Base-by-base conservation (phyloP, 2,113 vertebrate genomes). In the Tamias sibiricus region DNA sequence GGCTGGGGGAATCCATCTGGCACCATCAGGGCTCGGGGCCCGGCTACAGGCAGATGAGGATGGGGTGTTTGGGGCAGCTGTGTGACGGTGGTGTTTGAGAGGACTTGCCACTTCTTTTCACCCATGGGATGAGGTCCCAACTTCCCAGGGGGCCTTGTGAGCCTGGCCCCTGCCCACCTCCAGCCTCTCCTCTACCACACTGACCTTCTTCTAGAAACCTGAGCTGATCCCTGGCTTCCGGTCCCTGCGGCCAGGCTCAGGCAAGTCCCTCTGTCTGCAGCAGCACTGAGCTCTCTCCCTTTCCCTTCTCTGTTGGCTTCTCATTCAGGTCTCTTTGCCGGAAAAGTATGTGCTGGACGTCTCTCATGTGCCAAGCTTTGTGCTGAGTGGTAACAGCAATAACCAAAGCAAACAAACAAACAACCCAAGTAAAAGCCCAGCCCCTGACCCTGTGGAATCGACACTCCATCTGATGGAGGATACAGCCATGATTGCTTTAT, bases 71-170 rank as follows among this genome's bases (percentile, higher is more conserved):
- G 2, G n/a, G 49, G 35, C 32, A 8, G 20, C 49, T 4, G 44
- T 0, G 1, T 4, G 19, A 13, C 5, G 17, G 47, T 32, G 12
- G 72, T 12, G 35, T 7, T 11, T 35, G n/a, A 24, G 28, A 42
- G 44, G 54, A 8, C 40, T 44, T 11, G 8, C 14, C 12, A 3
- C 37, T 16, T 35, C 52, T 44, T 22, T 79, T 64, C 37, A 59
- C 19, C 87, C 6, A 3, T 0, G 0, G 44, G 44, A 35, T 2
- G 37, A 71, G 7, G 64, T 3, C 37, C 8, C 54, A 2, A 9
- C 8, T 72, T 80, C 69, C 35, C 44, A 26, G 35, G 0, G 19
- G 81, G 13, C n/a, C 52, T 81, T 37, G 28, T 12, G 77, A 37
- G 37, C 8, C 52, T 69, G 62, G 2, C 17, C 6, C 10, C 14